A percentile compares a stretch with the other conserved stretches of the same genome.
Conservation (phyloP, 1,140 invertebrate genomes). For the Zaprionus lachaisei region DNA sequence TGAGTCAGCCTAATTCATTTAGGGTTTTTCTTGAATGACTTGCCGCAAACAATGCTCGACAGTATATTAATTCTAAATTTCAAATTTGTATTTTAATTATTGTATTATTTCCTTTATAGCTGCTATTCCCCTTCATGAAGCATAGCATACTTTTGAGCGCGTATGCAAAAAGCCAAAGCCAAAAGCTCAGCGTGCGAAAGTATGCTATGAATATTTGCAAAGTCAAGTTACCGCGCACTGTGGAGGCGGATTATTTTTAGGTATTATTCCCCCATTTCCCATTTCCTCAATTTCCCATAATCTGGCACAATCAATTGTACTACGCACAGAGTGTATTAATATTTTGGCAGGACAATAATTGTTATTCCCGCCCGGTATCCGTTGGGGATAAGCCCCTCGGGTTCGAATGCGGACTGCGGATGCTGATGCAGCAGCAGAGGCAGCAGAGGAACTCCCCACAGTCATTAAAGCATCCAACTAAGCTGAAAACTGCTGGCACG, state of each 20-base stretch:
- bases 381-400: conserved; percentile 17
- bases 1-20: not conserved
- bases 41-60: not conserved
- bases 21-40: not conserved
- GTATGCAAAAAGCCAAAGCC: not conserved
- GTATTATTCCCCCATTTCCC: not conserved
- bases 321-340: conserved; percentile 17
- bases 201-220: not conserved
- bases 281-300: not conserved
- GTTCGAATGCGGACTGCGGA: not conserved
- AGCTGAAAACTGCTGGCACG: conserved; percentile 62
- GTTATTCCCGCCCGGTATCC: conserved; percentile 1
- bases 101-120: not conserved
- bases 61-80: not conserved
- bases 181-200: not conserved
- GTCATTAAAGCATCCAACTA: conserved; percentile 63
- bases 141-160: not conserved
- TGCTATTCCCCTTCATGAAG: rapidly evolving
- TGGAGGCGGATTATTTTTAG: not conserved
- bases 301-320: conserved; percentile 5
- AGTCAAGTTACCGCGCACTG: not conserved
- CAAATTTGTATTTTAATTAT: not conserved
- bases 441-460: conserved; percentile 34
- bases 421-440: conserved; percentile 1
- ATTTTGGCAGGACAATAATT: conserved; percentile 1